Conservation (phyloP, 2,888 invertebrate species). For the Tridacna crocea region DNA sequence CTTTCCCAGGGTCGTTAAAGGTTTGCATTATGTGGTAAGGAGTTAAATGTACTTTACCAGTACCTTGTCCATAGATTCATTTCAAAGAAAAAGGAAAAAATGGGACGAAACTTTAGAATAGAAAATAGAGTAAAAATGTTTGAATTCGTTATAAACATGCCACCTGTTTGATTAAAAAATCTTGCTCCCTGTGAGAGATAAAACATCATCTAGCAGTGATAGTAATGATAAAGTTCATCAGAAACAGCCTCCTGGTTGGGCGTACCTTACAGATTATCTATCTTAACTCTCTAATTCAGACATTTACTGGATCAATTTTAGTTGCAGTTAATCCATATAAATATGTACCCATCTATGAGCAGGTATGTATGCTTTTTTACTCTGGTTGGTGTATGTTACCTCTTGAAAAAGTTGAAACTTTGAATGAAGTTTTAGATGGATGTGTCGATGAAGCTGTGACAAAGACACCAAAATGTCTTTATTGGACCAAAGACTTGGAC, state of each 20-base stretch:
- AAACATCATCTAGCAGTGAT: too few relatives aligned
- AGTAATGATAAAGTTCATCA: too few relatives aligned
- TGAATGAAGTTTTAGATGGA: too few relatives aligned
- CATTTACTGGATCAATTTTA: constrained; percentile 96
- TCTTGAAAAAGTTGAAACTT: too few relatives aligned
- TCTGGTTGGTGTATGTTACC: too few relatives aligned
- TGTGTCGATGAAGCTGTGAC: too few relatives aligned
- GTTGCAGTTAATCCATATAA: constrained; percentile 97
- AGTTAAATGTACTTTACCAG: background rate
- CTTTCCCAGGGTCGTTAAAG: too few relatives aligned
- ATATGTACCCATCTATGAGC: constrained; percentile 96
- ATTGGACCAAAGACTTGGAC: background rate
- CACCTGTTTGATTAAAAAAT: background rate
- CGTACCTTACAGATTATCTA: background rate
- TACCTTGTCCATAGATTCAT: background rate
- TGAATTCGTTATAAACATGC: background rate
- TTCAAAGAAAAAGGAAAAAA: background rate
- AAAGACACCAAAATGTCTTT: too few relatives aligned
- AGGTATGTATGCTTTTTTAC: constrained; percentile 88
- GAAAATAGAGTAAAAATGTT: background rate
- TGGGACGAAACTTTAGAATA: background rate
- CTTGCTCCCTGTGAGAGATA: too few relatives aligned
- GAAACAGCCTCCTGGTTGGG: too few relatives aligned
- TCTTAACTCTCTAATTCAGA: constrained; percentile 85
- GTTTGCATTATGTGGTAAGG: too few relatives aligned